Evolutionary conservation across 1,140 invertebrate genomes (phyloP), one percentile per base, ranked within the genome.

Genomic region (Thaumetopoea pityocampa): DNA sequence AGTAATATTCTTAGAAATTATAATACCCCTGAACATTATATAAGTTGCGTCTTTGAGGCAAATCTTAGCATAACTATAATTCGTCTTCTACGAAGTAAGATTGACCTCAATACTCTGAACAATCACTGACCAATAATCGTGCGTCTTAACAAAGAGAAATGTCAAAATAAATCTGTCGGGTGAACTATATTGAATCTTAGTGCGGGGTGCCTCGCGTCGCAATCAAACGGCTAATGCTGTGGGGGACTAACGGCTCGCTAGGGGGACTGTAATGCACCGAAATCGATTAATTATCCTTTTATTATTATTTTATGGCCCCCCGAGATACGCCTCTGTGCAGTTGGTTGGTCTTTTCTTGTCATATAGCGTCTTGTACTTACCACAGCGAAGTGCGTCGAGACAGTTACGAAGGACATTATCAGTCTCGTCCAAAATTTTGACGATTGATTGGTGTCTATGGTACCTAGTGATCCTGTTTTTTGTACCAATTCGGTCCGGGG

Each of bases 301-400:
- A 80, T 80, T 83, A 78, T 80, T 73, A 76, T 74, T 79, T 80
- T 76, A 83, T 83, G 67, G 70, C 60, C n/a, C n/a, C n/a, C n/a
- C n/a, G n/a, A n/a, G n/a, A n/a, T n/a, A n/a, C n/a, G n/a, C 49
- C 28, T 37, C 35, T 30, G 9, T 7, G 11, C 15, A 16, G 5
- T 40, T 14, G 24, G 20, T 2, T 11, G 12, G n/a, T 26, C 0
- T 5, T 33, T 19, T 33, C 30, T 33, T 11, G 2, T n/a, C 11
- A 12, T 6, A 1, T 12, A 27, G 5, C 4, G 9, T 6, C 12
- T 27, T 27, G n/a, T 28, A 11, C 17, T 10, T 3, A n/a, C 10
- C 5, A 12, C 6, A 2, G n/a, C 7, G 8, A 4, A 23, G 8
- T 23, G n/a, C n/a, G n/a, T n/a, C n/a, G n/a, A n/a, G n/a, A n/a